Conservation (phyloP, 2,113 vertebrate species). For the Heterochromis multidens region DNA sequence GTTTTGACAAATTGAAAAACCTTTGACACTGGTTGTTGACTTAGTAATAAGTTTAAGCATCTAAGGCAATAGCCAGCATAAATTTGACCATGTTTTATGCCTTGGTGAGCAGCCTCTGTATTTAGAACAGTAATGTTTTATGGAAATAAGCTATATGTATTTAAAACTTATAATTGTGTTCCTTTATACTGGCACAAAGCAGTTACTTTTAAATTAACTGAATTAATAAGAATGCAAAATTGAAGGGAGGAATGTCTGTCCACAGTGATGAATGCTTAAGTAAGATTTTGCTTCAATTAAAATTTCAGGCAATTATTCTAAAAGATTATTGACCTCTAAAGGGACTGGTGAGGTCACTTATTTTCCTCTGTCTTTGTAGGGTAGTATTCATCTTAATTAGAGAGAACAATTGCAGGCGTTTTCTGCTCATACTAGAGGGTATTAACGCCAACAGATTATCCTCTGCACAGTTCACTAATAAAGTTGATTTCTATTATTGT, state of each 20-base stretch:
- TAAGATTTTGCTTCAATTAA: conserved; percentile 86
- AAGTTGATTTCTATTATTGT: conserved; percentile 75
- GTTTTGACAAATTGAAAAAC: conserved; percentile 47
- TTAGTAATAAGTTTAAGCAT: conserved; percentile 64
- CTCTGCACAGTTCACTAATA: conserved; percentile 78
- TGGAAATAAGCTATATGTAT: conserved; percentile 82
- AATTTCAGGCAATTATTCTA: conserved; percentile 84
- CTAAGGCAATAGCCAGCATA: conserved; percentile 50
- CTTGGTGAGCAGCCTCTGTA: conserved; percentile 75
- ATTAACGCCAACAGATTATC: conserved; percentile 75
- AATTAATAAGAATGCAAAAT: conserved; percentile 81
- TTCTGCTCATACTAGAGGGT: conserved; percentile 73
- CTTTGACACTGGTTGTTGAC: conserved; percentile 59
- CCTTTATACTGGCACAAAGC: conserved; percentile 79
- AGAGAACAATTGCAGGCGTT: conserved; percentile 82
- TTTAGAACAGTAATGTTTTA: conserved; percentile 79
- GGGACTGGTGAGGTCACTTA: conserved; percentile 82
- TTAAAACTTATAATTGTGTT: conserved; percentile 84
- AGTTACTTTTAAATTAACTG: conserved; percentile 80
- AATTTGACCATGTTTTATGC: conserved; percentile 68
- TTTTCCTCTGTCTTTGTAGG: conserved; percentile 82
- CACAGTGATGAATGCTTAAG: conserved; percentile 74
- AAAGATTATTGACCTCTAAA: conserved; percentile 84
- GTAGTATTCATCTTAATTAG: conserved; percentile 89
- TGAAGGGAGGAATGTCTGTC: conserved; percentile 67